phyloP scores from a whole-genome alignment of 1,140 invertebrate genomes.

The silkworm (Bombyx mori) region ASM3026992v2 NC_085116.1:17013001-17013500 shows the following conservation, averaged over 20 bases:
- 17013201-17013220: slow-evolving; percentile 58
- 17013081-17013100: slow-evolving; percentile 27
- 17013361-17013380: slow-evolving; percentile 12
- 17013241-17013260: slow-evolving; percentile 34
- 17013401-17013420: not conserved
- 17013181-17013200: slow-evolving; percentile 38
- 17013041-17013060: slow-evolving; percentile 21
- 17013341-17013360: slow-evolving; percentile 7
- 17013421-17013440: too few relatives aligned
- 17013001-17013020: slow-evolving; percentile 31
- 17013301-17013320: not conserved
- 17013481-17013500: not conserved
- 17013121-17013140: slow-evolving; percentile 13
- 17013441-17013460: not conserved
- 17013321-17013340: slow-evolving; percentile 8
- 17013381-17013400: slow-evolving; percentile 5
- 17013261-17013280: slow-evolving; percentile 27
- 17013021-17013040: slow-evolving; percentile 20
- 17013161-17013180: slow-evolving; percentile 23
- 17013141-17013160: slow-evolving; percentile 27
- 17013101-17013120: slow-evolving; percentile 27
- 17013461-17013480: not conserved
- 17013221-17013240: slow-evolving; percentile 48
- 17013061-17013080: slow-evolving; percentile 44
- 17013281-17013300: slow-evolving; percentile 12